phyloP scores from a whole-genome alignment of 2,797 vertebrate species.

The Danio choprae region DNA sequence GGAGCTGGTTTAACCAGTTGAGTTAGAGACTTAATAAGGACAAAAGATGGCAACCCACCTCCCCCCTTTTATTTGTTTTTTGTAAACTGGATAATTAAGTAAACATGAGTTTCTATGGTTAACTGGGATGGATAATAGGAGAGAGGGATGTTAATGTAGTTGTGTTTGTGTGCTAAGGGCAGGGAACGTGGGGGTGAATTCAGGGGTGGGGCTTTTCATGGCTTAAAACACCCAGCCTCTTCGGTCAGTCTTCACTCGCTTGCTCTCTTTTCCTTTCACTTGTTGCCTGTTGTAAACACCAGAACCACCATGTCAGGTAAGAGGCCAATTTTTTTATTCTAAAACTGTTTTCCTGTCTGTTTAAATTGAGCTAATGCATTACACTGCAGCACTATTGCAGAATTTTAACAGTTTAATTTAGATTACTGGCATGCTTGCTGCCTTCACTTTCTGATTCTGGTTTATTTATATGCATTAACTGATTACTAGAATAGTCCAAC shows the following conservation, averaged over 20 bases:
- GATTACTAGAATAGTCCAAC: background rate
- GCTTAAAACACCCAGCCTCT: slow-evolving; percentile 39
- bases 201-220: slow-evolving; percentile 20
- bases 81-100: background rate
- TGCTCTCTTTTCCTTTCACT: background rate
- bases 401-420: background rate
- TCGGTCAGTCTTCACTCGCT: slow-evolving; percentile 14
- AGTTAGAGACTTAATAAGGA: background rate
- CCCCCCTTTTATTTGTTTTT: background rate
- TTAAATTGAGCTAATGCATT: background rate
- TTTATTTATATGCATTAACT: background rate
- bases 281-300: background rate
- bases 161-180: background rate
- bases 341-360: slow-evolving; percentile 5
- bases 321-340: background rate
- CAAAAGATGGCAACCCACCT: background rate
- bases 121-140: background rate
- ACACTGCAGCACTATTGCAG: background rate
- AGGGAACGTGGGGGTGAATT: background rate
- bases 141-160: background rate
- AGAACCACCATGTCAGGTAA: slow-evolving; percentile 5
- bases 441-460: background rate
- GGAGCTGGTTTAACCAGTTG: slow-evolving; percentile 9
- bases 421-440: background rate
- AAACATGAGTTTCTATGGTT: slow-evolving; percentile 8